Evolutionary conservation across 2,797 vertebrate genomes (phyloP), one percentile per base, ranked within the genome.

Genomic region (Cuniculus paca): DNA sequence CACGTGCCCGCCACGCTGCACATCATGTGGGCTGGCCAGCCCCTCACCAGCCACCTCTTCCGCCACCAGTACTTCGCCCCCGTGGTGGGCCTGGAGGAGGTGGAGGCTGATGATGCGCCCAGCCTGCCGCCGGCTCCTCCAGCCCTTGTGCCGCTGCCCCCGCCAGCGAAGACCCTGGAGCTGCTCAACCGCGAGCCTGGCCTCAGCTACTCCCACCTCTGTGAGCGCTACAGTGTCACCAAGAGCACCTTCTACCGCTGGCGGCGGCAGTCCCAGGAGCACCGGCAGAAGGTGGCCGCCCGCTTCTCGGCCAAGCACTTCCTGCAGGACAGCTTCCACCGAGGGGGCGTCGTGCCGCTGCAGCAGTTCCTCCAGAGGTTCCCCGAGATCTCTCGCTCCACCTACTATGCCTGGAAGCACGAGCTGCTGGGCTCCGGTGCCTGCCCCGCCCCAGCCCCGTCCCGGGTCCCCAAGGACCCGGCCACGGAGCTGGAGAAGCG

Each of bases 351-450:
- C 1, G 98, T 99, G 88, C 99, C 99, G 0, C 98, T 99, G 96
- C 99, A 99, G 96, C 99, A 99, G 97, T 99, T 99, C 85, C 99
- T 99, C 74, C 98, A 99, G 95, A 98, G 99, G 95, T 99, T 99
- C 97, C 99, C 99, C 0, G 99, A 99, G 81, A 99, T 99, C 88
- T 99, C 99, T 39, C 98, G 99, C 19, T 99, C 99, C 0, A 99
- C 99, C 0, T 99, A 99, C 95, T 99, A 99, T 0, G 99, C 99
- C 91, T 99, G 99, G 99, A 99, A 99, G 97, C 99, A 99, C 0
- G 99, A 99, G 98, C 99, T 99, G 93, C 98, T 98, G 96, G 98
- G 98, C 61, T 54, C 95, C 19, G 97, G 90, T 13, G 93, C 97
- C 1, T 99, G 98, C 61, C 22, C 58, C 0, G 87, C 72, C 58